These are phyloP conservation scores for Acleris laterana DNA, from an alignment of 2,888 invertebrate species.

Conservation along the genomic window DNA sequence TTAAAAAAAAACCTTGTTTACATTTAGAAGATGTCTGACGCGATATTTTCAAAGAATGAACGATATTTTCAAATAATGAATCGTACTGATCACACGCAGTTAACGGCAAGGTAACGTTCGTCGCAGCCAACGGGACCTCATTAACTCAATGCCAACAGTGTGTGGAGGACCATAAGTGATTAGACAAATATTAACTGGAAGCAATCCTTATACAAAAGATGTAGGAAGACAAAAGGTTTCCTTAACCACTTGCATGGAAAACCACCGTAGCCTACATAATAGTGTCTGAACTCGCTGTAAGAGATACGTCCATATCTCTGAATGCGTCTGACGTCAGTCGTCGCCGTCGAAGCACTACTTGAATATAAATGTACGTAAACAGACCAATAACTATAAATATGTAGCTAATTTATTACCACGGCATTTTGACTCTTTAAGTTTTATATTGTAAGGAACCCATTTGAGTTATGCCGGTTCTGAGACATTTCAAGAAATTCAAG, in stretches of 20 bases:
- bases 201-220: too few relatives aligned
- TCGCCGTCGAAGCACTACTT: background rate
- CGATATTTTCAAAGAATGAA: background rate
- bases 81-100: conserved; percentile 4
- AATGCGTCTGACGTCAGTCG: conserved; percentile 4
- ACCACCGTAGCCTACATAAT: too few relatives aligned
- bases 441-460: too few relatives aligned
- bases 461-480: too few relatives aligned
- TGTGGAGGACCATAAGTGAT: too few relatives aligned
- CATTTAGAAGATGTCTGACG: conserved; percentile 6
- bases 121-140: too few relatives aligned
- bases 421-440: background rate
- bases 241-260: too few relatives aligned
- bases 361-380: conserved; percentile 6
- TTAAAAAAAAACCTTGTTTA: conserved; percentile 2
- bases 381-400: conserved; percentile 1
- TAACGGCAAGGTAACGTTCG: conserved; percentile 7
- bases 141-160: too few relatives aligned
- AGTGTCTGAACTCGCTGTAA: too few relatives aligned
- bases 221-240: too few relatives aligned
- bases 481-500: too few relatives aligned
- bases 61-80: conserved; percentile 5
- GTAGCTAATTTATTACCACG: conserved; percentile 9
- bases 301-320: conserved; percentile 1
- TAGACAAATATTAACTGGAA: too few relatives aligned